Percentiles rank a stretch among this genome's conserved stretches.
phyloP scores from a whole-genome alignment of 2,888 invertebrate genomes.

The Drosophila gaucha region DNA sequence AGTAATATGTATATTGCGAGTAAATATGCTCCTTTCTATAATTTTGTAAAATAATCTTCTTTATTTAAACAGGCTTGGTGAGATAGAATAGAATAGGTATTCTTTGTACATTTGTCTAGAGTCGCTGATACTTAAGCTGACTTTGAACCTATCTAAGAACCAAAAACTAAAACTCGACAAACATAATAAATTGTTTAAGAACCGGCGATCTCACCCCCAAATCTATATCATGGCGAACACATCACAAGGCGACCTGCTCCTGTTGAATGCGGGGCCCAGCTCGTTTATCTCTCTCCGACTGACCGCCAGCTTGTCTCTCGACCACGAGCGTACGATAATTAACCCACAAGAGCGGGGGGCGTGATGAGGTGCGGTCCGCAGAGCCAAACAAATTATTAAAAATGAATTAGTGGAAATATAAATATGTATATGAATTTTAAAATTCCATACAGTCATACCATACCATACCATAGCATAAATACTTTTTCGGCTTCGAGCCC shows the following conservation, averaged over 20 bases:
- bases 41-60: background rate
- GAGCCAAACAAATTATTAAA: slow-evolving; percentile 82
- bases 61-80: too few relatives aligned
- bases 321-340: slow-evolving; percentile 61
- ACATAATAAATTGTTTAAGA: slow-evolving; percentile 72
- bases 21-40: too few relatives aligned
- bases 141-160: background rate
- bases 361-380: slow-evolving; percentile 70
- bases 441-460: slow-evolving; percentile 51
- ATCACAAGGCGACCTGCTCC: slow-evolving; percentile 58
- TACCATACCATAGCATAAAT: slow-evolving; percentile 23
- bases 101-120: background rate
- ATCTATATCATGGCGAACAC: slow-evolving; percentile 46
- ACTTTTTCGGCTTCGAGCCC: slow-evolving; percentile 18
- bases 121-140: background rate
- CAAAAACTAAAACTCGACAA: slow-evolving; percentile 25
- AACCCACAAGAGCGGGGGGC: slow-evolving; percentile 77
- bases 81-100: background rate
- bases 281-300: slow-evolving; percentile 68
- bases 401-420: slow-evolving; percentile 82
- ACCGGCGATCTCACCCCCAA: slow-evolving; percentile 71
- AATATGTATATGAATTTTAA: slow-evolving; percentile 76
- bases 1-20: too few relatives aligned
- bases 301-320: slow-evolving; percentile 62
- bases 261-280: slow-evolving; percentile 59